Conservation (phyloP, 2,113 vertebrate genomes). For the Butorides virescens region DNA sequence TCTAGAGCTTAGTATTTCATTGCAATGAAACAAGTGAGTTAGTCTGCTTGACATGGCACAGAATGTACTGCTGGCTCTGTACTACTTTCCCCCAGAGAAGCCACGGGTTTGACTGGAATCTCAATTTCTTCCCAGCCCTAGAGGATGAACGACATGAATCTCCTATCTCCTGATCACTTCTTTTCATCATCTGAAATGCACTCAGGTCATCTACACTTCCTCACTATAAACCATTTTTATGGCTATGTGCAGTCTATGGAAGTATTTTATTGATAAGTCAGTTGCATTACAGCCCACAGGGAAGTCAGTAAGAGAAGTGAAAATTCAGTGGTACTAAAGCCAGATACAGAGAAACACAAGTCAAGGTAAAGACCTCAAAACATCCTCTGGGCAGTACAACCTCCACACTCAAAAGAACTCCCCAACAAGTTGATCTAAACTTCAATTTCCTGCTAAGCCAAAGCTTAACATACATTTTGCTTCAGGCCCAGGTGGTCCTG, state of each 20-base stretch:
- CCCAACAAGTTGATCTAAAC: background rate
- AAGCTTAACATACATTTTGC: background rate
- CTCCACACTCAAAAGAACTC: background rate
- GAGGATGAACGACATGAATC: background rate
- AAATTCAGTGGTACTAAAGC: background rate
- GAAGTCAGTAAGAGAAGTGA: background rate
- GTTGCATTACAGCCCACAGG: background rate
- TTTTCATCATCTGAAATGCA: background rate
- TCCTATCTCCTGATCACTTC: background rate
- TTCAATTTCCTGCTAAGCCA: background rate
- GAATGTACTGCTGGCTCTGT: background rate
- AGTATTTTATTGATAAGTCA: background rate
- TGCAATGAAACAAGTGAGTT: background rate
- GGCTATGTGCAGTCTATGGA: background rate
- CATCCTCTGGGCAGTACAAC: background rate
- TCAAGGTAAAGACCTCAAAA: background rate
- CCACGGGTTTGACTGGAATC: background rate
- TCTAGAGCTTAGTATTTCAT: background rate
- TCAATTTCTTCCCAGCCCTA: background rate
- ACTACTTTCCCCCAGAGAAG: background rate
- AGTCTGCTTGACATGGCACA: accelerated
- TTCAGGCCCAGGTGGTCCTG: accelerated
- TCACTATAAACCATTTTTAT: background rate
- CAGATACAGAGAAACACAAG: background rate
- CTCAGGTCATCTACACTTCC: background rate